These are phyloP conservation scores for Solenopsis invicta DNA, from an alignment of 1,140 invertebrate genomes.

Conservation along the genomic window DNA sequence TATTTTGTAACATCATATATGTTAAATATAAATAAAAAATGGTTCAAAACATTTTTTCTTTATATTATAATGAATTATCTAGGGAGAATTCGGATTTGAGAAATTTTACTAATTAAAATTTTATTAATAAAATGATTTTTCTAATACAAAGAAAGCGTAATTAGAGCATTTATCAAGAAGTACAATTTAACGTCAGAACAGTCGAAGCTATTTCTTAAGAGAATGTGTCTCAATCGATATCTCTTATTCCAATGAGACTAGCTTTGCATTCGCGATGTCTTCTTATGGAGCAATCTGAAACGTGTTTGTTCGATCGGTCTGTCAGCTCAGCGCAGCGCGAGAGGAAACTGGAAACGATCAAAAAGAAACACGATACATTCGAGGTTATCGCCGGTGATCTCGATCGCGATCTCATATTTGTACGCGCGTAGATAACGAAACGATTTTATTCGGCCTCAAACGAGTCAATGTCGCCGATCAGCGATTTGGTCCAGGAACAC, in stretches of 20 bases:
- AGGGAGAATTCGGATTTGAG: not conserved
- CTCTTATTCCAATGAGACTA: not conserved
- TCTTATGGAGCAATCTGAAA: not conserved
- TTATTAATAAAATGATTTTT: not conserved
- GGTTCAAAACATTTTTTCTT: too few species aligned
- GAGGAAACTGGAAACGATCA: constrained; percentile 21
- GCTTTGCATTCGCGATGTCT: constrained; percentile 6
- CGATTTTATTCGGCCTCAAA: constrained; percentile 23
- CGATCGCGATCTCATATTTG: not conserved
- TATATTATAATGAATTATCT: too few species aligned
- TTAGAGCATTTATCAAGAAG: not conserved
- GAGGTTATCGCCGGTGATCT: constrained; percentile 12
- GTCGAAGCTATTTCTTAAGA: not conserved
- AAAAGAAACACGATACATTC: not conserved
- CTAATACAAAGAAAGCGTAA: not conserved
- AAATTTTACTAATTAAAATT: not conserved
- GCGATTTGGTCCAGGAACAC: constrained; percentile 40
- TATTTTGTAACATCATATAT: too few species aligned
- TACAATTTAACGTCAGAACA: not conserved
- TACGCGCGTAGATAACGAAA: constrained; percentile 45
- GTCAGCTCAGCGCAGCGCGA: not conserved
- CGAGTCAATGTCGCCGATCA: constrained; percentile 43
- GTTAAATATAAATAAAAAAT: too few species aligned
- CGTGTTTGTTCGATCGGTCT: not conserved
- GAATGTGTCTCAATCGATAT: not conserved